phyloP scores from a whole-genome alignment of 2,113 vertebrate genomes.

The Pseudolaguvia tuberculata region DNA sequence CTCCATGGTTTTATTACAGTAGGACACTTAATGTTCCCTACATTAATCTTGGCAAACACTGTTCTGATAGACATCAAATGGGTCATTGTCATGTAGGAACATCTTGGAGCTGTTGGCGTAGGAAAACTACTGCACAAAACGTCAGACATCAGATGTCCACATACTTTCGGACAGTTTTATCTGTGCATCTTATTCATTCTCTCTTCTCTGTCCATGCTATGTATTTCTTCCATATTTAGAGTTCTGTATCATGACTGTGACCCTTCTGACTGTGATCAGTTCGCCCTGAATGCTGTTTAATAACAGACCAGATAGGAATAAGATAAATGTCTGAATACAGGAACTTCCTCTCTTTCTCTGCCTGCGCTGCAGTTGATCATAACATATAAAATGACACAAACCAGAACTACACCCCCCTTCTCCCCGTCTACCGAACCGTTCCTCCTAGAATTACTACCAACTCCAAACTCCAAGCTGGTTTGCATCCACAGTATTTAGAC shows the following conservation, averaged over 20 bases:
- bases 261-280: background rate
- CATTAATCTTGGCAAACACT: no score
- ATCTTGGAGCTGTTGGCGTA: no score
- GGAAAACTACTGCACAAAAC: no score
- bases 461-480: slow-evolving; percentile 22
- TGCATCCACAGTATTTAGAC: slow-evolving; percentile 47
- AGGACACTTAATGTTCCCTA: no score
- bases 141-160: no score
- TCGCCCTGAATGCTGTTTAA: background rate
- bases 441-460: slow-evolving; percentile 20
- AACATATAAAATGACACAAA: slow-evolving; percentile 18
- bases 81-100: no score
- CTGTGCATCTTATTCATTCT: background rate
- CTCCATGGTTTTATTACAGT: no score
- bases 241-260: background rate
- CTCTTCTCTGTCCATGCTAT: background rate
- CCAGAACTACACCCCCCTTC: slow-evolving; percentile 18
- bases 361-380: slow-evolving; percentile 6
- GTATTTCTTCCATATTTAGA: slow-evolving; percentile 4
- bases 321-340: background rate
- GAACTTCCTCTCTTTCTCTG: background rate
- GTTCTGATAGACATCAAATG: no score
- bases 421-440: background rate
- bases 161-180: background rate
- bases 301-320: slow-evolving; percentile 16